A percentile compares a stretch with the other conserved stretches of the same genome.
These are phyloP conservation scores for Falco novaeseelandiae DNA, from an alignment of 2,797 vertebrate genomes.

Conservation along the genomic window DNA sequence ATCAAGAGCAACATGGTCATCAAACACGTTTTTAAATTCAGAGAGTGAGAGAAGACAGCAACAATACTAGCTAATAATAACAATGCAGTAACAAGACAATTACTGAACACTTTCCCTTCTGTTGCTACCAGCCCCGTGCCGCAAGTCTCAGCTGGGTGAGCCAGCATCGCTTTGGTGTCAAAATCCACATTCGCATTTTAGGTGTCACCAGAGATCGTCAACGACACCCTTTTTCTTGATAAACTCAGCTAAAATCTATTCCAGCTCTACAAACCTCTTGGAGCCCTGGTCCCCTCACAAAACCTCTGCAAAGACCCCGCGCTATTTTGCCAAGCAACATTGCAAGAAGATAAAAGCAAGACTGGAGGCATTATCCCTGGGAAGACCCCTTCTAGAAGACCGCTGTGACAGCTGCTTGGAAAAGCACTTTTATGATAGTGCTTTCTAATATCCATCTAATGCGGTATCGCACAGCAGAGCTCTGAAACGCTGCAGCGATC, in stretches of 20 bases:
- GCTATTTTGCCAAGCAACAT: not conserved
- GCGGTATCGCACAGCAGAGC: not conserved
- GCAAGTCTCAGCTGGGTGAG: not conserved
- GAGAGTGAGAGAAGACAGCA: not conserved
- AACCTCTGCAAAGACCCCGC: not conserved
- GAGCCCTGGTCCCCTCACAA: not conserved
- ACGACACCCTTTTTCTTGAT: not conserved
- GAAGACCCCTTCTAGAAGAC: not conserved
- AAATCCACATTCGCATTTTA: not conserved
- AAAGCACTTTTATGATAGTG: not conserved
- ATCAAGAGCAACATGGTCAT: fast-evolving
- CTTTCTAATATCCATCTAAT: not conserved
- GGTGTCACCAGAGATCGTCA: not conserved
- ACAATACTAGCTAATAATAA: not conserved
- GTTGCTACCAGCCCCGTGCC: not conserved
- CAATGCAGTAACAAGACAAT: not conserved
- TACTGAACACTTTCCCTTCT: not conserved
- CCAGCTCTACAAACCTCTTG: not conserved
- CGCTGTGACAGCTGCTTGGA: not conserved
- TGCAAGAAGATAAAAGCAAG: not conserved
- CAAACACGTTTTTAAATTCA: not conserved
- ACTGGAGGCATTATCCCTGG: not conserved
- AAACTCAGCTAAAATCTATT: not conserved
- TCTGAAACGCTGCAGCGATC: fast-evolving
- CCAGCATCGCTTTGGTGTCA: fast-evolving